Conservation (phyloP, 1,140 invertebrate genomes). For the Palaemon carinicauda region DNA sequence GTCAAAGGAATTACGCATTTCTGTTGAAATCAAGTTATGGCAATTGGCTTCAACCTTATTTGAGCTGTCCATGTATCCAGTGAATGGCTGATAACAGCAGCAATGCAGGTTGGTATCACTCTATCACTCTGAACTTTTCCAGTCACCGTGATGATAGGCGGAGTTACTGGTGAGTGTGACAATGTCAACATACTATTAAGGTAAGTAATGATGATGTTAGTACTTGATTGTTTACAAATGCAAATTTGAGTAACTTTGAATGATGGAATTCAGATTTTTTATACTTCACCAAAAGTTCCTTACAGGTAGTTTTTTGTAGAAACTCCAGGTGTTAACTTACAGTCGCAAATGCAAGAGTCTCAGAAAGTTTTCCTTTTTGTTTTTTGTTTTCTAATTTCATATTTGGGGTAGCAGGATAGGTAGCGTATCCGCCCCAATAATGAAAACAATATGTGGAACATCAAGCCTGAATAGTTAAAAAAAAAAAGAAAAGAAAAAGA, state of each 20-base stretch:
- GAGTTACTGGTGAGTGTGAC: no score
- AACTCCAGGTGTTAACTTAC: background rate
- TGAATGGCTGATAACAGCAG: background rate
- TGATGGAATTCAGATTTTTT: background rate
- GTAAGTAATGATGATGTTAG: background rate
- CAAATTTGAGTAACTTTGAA: background rate
- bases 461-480: no score
- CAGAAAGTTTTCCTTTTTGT: background rate
- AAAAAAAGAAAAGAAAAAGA: no score
- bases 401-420: background rate
- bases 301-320: background rate
- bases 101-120: background rate
- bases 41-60: no score
- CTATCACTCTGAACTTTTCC: background rate
- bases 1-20: no score
- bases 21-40: no score
- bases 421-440: background rate
- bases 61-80: no score
- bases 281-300: conserved; percentile 15
- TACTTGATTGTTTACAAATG: conserved; percentile 10
- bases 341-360: conserved; percentile 26
- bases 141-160: background rate
- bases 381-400: background rate
- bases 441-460: no score
- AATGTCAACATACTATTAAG: no score